Evolutionary conservation across 2,797 vertebrate genomes (phyloP).

Genomic region (Lates japonicus): DNA sequence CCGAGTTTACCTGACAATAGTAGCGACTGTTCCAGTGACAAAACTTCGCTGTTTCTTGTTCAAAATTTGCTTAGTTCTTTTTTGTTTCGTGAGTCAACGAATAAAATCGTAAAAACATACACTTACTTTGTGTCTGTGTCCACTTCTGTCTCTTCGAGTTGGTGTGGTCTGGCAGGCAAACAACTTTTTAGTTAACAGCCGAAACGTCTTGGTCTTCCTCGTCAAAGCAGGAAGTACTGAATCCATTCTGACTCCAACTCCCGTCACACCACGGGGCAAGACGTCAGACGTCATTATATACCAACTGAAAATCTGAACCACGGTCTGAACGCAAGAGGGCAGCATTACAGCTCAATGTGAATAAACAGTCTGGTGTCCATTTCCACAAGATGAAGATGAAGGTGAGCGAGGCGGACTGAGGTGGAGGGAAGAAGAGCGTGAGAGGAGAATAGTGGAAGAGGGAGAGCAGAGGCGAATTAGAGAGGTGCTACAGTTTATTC

Average conservation of each 20-base stretch:
- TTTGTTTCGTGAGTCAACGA: neutral
- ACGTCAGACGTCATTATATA: constrained; percentile 14
- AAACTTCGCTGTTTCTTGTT: constrained; percentile 35
- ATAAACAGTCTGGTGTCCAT: neutral
- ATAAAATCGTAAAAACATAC: neutral
- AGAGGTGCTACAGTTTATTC: neutral
- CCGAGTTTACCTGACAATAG: constrained; percentile 33
- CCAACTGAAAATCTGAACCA: no score
- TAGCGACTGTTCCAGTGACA: constrained; percentile 20
- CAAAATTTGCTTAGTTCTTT: neutral
- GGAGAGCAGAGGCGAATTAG: constrained; percentile 10
- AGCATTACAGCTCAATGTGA: neutral
- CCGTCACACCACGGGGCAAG: constrained; percentile 41
- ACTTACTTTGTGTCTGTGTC: constrained; percentile 57
- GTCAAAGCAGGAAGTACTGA: constrained; percentile 76
- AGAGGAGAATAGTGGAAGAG: no score
- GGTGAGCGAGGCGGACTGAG: constrained; percentile 10
- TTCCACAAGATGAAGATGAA: constrained; percentile 53
- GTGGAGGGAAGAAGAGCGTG: no score
- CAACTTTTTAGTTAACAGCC: constrained; percentile 50
- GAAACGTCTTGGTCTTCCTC: constrained; percentile 40
- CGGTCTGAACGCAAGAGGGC: constrained; percentile 61
- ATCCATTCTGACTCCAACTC: constrained; percentile 70
- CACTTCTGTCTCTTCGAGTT: constrained; percentile 5
- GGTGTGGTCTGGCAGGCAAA: neutral